Evolutionary conservation across 1,140 invertebrate genomes (phyloP).

Genomic region (Eumaeus atala): DNA sequence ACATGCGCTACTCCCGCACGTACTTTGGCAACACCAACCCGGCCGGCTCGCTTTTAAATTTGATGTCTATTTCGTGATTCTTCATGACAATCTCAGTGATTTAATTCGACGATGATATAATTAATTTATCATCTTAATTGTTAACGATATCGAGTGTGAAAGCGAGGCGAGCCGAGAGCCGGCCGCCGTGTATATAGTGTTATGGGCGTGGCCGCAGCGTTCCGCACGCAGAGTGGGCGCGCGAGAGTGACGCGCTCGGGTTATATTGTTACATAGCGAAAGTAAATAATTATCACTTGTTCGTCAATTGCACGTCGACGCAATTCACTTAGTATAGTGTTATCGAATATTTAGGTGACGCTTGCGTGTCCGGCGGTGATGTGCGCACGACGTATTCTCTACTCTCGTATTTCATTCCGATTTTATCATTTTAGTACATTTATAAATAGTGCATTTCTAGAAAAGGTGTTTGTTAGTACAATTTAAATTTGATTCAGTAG

Average conservation of each 20-base stretch:
- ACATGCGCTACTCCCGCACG: background rate
- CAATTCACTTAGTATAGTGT: constrained; percentile 55
- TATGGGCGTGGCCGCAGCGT: constrained; percentile 41
- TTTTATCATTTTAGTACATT: too few species aligned
- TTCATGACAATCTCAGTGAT: background rate
- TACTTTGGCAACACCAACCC: background rate
- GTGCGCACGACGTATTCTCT: constrained; percentile 8
- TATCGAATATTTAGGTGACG: constrained; percentile 39
- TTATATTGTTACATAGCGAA: constrained; percentile 65
- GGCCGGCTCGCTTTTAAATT: constrained; percentile 1
- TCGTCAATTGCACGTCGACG: constrained; percentile 70
- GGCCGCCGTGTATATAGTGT: constrained; percentile 42
- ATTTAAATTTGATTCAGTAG: too few species aligned
- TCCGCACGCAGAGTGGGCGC: constrained; percentile 34
- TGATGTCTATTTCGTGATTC: background rate
- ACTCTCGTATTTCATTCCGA: too few species aligned
- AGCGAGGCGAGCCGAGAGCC: background rate
- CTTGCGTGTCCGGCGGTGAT: constrained; percentile 13
- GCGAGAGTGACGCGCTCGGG: constrained; percentile 30
- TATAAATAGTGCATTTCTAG: too few species aligned
- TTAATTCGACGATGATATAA: background rate
- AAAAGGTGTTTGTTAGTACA: too few species aligned
- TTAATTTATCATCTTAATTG: too few species aligned
- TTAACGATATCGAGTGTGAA: background rate
- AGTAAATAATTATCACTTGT: constrained; percentile 70